Base-by-base conservation (phyloP, 2,888 invertebrate genomes). In the Chironomus tentans region DNA sequence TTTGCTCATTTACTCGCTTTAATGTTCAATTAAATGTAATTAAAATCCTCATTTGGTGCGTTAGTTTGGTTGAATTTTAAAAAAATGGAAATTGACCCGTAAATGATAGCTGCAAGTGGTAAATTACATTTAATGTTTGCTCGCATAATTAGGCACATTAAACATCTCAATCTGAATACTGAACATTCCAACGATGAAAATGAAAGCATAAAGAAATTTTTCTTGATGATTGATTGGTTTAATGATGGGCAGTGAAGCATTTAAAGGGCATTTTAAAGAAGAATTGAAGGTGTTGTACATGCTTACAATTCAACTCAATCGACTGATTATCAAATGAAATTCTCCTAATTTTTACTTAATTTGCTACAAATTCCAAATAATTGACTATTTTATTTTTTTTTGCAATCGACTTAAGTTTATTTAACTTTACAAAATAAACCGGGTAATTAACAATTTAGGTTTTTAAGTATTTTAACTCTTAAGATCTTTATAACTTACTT, bases 351-450 rank as follows among this genome's bases (percentile, higher is more conserved):
- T 50, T 50, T 15, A 50, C 4, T 15, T 15, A 50, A 50, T 18
- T 56, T 56, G 18, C 56, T 56, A 18, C 65, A 65, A 65, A 65
- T 21, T 65, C 65, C 65, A 65, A 65, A 65, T 65, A 65, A 65
- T 65, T 18, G 18, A 56, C 56, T 56, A 56, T 15, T 50, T 50
- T n/a, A 12, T 50, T 50, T 50, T 6, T 12, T 62, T 21, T 62
- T 15, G 10, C 18, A 21, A 65, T 24, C 10, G 24, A 65, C 65
- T 65, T 15, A 56, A 56, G n/a, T 56, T 56, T 56, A 56, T 18
- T 13, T 24, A 65, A 56, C 56, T 56, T 15, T 24, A 65, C 21
- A 13, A 21, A 65, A 65, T 7, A 65, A 65, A 65, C 22, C 65
- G 65, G 22, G 65, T 65, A 65, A 65, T 65, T 65, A 65, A 65